Conservation (phyloP, 2,113 vertebrate species). For the Anoura caudifer region DNA sequence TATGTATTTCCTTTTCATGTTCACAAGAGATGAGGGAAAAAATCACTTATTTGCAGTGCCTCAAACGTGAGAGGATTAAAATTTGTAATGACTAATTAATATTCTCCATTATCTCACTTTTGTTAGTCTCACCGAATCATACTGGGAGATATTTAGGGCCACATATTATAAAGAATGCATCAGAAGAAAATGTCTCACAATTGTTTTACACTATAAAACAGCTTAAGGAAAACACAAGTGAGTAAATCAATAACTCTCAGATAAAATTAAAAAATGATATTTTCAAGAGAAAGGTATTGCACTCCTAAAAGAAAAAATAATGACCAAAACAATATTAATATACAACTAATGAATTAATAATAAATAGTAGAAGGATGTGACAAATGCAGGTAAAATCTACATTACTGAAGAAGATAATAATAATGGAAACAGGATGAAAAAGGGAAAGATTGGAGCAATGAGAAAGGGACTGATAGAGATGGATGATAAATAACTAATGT, state of each 20-base stretch:
- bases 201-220: background rate
- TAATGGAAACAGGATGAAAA: background rate
- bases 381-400: background rate
- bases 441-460: background rate
- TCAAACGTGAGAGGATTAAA: background rate
- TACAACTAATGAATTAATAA: background rate
- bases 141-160: background rate
- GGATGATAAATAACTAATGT: background rate
- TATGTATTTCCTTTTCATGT: background rate
- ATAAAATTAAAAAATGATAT: background rate
- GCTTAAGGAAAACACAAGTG: background rate
- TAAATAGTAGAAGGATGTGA: background rate
- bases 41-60: background rate
- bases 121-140: background rate
- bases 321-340: background rate
- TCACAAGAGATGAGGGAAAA: background rate
- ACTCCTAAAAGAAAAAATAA: background rate
- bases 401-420: background rate
- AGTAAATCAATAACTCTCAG: background rate
- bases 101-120: background rate
- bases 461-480: background rate
- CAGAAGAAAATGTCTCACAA: background rate
- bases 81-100: background rate
- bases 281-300: background rate
- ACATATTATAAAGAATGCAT: background rate